Percentiles rank a stretch among this genome's conserved stretches.
Evolutionary conservation across 2,113 vertebrate genomes (phyloP).

Genomic region (Blennius ocellaris): DNA sequence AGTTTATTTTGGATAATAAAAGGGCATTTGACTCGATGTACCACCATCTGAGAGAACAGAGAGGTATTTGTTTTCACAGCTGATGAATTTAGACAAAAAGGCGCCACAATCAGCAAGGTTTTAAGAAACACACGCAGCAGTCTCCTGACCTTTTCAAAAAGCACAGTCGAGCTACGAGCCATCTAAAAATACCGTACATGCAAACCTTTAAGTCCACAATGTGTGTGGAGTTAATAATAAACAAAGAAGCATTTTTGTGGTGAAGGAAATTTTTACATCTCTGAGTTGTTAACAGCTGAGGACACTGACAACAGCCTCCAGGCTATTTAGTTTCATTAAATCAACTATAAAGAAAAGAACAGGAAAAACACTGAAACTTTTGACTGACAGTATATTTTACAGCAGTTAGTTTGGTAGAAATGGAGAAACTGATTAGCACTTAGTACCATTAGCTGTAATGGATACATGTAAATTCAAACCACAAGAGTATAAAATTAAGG

Average conservation of each 20-base stretch:
- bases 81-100: conserved; percentile 27
- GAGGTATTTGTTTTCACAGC: conserved; percentile 40
- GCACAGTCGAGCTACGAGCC: conserved; percentile 5
- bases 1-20: conserved; percentile 37
- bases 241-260: conserved; percentile 10
- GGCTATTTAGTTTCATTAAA: too few species aligned
- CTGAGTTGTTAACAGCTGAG: conserved; percentile 1
- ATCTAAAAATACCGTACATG: conserved; percentile 17
- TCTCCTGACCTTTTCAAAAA: conserved; percentile 23
- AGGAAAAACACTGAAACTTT: not conserved
- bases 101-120: conserved; percentile 41
- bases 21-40: conserved; percentile 9
- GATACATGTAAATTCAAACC: not conserved
- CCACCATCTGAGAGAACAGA: conserved; percentile 6
- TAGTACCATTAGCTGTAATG: too few species aligned
- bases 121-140: conserved; percentile 8
- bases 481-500: not conserved
- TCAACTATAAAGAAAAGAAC: too few species aligned
- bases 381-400: not conserved
- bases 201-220: conserved; percentile 10
- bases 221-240: conserved; percentile 7
- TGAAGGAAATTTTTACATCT: not conserved
- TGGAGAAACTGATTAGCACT: not conserved
- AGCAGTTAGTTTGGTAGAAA: conserved; percentile 12
- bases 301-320: not conserved